Percentiles rank a stretch among this genome's conserved stretches.
phyloP scores from a whole-genome alignment of 2,113 vertebrate species.

The Aspidoscelis tigris region DNA sequence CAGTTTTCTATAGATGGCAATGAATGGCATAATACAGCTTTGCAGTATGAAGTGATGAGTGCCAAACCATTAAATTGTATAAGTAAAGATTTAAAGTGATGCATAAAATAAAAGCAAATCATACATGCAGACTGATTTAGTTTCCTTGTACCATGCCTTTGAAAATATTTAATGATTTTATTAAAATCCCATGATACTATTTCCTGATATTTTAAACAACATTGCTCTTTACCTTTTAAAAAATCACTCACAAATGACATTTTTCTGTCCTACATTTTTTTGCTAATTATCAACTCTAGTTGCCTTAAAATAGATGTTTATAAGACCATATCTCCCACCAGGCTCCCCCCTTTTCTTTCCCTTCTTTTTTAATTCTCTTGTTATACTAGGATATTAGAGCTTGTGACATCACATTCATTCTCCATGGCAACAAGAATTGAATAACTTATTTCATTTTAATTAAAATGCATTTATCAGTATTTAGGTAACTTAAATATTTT shows the following conservation, averaged over 20 bases:
- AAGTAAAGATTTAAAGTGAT: no score
- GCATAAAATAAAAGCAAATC: no score
- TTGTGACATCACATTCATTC: conserved; percentile 63
- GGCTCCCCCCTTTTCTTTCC: conserved; percentile 26
- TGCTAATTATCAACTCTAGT: conserved; percentile 64
- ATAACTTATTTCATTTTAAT: conserved; percentile 74
- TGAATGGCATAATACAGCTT: no score
- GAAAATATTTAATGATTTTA: no score
- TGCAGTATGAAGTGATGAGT: no score
- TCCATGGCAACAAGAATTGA: conserved; percentile 74
- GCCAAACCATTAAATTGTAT: no score
- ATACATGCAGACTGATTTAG: no score
- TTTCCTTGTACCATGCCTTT: no score
- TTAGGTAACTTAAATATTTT: conserved; percentile 56
- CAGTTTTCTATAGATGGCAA: no score
- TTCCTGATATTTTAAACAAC: conserved; percentile 55
- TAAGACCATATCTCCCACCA: conserved; percentile 68
- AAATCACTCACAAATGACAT: conserved; percentile 42
- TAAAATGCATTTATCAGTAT: conserved; percentile 72
- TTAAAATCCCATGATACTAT: conserved; percentile 10
- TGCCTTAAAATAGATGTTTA: conserved; percentile 70
- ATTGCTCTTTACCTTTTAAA: conserved; percentile 68
- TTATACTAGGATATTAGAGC: conserved; percentile 59
- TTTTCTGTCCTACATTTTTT: conserved; percentile 37
- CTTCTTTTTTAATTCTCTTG: conserved; percentile 55